These are phyloP conservation scores for Neodiprion lecontei DNA, from an alignment of 1,140 invertebrate genomes.

Conservation along the genomic window DNA sequence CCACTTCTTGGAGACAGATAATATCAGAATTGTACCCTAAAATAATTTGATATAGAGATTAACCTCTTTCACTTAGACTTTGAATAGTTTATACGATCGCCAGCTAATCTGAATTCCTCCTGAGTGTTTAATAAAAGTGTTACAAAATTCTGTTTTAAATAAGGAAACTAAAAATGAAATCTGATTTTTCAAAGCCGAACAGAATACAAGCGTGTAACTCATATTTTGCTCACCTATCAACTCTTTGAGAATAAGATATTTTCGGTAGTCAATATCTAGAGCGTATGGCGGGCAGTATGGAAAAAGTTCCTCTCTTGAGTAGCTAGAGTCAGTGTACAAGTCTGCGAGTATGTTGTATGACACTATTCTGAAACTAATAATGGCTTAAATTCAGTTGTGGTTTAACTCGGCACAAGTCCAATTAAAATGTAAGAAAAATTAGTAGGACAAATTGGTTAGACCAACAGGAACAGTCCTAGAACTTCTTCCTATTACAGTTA, in stretches of 20 bases:
- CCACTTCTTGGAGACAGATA: slow-evolving; percentile 93
- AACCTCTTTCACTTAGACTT: slow-evolving; percentile 7
- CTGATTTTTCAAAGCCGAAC: no score
- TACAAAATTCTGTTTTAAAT: no score
- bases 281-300: slow-evolving; percentile 82
- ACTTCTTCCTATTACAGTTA: not conserved
- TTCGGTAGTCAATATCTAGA: slow-evolving; percentile 84
- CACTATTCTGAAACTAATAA: slow-evolving; percentile 79
- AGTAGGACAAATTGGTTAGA: not conserved
- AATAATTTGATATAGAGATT: slow-evolving; percentile 40
- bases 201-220: not conserved
- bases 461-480: no score
- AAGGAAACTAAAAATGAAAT: no score
- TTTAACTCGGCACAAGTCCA: not conserved
- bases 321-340: slow-evolving; percentile 84
- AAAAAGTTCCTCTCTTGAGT: slow-evolving; percentile 74
- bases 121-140: no score
- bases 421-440: not conserved
- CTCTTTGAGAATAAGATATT: slow-evolving; percentile 84
- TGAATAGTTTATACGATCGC: not conserved
- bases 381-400: slow-evolving; percentile 7
- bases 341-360: slow-evolving; percentile 91
- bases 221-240: slow-evolving; percentile 68
- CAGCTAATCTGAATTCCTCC: no score
- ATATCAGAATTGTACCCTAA: slow-evolving; percentile 88